These are phyloP conservation scores for Motacilla alba DNA, from an alignment of 2,113 vertebrate genomes.

Conservation along the genomic window DNA sequence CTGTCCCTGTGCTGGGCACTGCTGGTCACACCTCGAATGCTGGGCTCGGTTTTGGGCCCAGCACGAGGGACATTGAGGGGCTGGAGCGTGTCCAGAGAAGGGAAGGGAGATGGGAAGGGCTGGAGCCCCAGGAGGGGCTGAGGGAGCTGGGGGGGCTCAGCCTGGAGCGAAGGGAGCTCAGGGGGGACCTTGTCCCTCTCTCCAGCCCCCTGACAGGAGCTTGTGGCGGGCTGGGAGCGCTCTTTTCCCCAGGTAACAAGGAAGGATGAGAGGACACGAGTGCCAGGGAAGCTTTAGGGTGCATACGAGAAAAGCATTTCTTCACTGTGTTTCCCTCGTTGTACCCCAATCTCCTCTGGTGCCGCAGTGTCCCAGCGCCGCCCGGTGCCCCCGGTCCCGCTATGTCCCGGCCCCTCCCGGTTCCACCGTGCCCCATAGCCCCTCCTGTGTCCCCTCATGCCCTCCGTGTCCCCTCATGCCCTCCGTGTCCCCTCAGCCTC, in stretches of 20 bases:
- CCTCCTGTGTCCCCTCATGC: too few relatives aligned
- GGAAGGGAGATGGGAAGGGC: neutral
- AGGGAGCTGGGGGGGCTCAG: neutral
- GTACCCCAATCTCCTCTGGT: neutral
- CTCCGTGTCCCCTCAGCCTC: too few relatives aligned
- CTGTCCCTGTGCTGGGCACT: neutral
- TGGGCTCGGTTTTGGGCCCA: neutral
- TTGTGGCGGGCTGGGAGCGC: neutral
- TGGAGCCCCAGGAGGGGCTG: neutral
- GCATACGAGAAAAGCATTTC: neutral
- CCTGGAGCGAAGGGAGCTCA: too few relatives aligned
- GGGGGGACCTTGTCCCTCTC: neutral
- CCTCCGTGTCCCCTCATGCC: too few relatives aligned
- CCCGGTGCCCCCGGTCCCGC: too few relatives aligned
- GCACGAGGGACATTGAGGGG: neutral
- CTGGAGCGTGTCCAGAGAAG: neutral
- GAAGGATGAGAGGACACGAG: too few relatives aligned
- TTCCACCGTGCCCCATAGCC: too few relatives aligned
- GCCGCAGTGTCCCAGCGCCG: too few relatives aligned
- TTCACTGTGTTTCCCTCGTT: rapidly evolving
- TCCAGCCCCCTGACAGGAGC: neutral
- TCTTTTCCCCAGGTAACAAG: too few relatives aligned
- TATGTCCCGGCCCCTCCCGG: neutral
- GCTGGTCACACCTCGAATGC: neutral
- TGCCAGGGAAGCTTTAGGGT: neutral